A percentile compares a stretch with the other conserved stretches of the same genome.
Conservation (phyloP, 2,888 invertebrate genomes). For the Willowsia nigromaculata region DNA sequence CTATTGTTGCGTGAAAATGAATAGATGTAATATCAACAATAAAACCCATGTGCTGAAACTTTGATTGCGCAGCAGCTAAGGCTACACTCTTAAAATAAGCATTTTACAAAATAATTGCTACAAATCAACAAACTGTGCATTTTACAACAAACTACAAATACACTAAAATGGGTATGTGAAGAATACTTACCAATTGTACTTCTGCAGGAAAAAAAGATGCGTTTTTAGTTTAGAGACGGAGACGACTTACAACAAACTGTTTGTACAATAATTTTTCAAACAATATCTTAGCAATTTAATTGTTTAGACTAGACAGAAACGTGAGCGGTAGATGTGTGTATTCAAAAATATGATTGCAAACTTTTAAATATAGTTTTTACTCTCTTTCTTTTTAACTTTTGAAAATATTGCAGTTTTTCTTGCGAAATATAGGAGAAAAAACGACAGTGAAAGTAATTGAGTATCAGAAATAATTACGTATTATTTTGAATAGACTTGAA, state of each 20-base stretch:
- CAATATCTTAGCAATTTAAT: background rate
- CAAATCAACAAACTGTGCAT: too few relatives aligned
- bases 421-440: too few relatives aligned
- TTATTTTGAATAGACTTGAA: background rate
- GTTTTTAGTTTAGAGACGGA: background rate
- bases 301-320: background rate
- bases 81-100: too few relatives aligned
- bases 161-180: too few relatives aligned
- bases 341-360: background rate
- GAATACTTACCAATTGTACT: conserved; percentile 17
- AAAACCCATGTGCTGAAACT: too few relatives aligned
- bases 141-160: too few relatives aligned
- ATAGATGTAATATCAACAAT: too few relatives aligned
- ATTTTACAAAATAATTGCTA: too few relatives aligned
- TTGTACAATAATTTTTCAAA: background rate
- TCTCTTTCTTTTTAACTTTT: too few relatives aligned
- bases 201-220: conserved; percentile 6
- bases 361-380: background rate
- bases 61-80: too few relatives aligned
- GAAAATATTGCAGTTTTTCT: background rate
- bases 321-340: background rate
- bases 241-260: background rate
- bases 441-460: background rate
- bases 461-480: background rate
- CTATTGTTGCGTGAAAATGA: too few relatives aligned